Percentiles rank a stretch among this genome's conserved stretches.
Evolutionary conservation across 1,140 invertebrate genomes (phyloP).

Genomic region (Semibalanus balanoides): DNA sequence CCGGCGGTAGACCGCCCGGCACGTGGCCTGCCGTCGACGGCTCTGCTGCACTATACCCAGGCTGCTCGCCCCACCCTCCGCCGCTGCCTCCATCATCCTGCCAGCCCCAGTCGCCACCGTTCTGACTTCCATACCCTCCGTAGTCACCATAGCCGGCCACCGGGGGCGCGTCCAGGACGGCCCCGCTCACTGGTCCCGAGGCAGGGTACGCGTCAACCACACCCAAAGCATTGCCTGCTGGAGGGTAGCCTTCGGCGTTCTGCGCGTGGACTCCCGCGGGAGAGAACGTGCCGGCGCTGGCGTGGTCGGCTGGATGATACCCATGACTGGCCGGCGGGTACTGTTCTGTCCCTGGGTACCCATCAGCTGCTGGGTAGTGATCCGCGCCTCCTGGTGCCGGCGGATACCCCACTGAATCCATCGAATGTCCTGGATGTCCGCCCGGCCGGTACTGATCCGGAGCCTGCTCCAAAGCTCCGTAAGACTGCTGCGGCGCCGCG

Average conservation of each 20-base stretch:
- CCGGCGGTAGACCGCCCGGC: too few relatives aligned
- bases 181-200: too few relatives aligned
- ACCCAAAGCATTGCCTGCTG: too few relatives aligned
- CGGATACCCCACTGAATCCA: not conserved
- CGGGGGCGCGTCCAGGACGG: constrained; percentile 96
- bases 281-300: too few relatives aligned
- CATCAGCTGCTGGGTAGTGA: not conserved
- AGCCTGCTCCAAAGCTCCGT: not conserved
- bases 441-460: not conserved
- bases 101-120: constrained; percentile 74
- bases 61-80: constrained; percentile 90
- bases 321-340: not conserved
- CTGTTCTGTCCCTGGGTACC: not conserved
- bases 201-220: not conserved
- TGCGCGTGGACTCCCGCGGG: too few relatives aligned
- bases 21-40: too few relatives aligned
- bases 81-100: too few relatives aligned
- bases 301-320: not conserved
- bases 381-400: not conserved
- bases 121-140: constrained; percentile 70
- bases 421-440: not conserved
- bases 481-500: too few relatives aligned
- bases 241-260: not conserved
- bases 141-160: constrained; percentile 71
- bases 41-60: not conserved